phyloP scores from a whole-genome alignment of 2,888 invertebrate genomes.

The Nephrotoma appendiculata region DNA sequence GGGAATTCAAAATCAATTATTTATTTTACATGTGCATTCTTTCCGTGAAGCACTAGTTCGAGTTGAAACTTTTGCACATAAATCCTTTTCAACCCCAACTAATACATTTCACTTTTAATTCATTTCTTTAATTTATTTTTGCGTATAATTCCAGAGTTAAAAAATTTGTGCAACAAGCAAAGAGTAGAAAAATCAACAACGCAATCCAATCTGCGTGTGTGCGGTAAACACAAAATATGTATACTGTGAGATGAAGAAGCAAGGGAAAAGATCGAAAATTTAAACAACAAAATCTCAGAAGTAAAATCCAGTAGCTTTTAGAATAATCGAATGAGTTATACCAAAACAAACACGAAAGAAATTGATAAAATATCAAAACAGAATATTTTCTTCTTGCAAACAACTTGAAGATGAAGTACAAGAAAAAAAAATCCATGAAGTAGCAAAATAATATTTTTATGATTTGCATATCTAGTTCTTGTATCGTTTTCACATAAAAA shows the following conservation, averaged over 20 bases:
- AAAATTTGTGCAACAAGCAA: not conserved
- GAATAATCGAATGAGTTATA: not conserved
- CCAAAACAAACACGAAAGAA: not conserved
- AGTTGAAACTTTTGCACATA: not conserved
- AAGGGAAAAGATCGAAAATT: not conserved
- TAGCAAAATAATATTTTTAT: not conserved
- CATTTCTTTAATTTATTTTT: not conserved
- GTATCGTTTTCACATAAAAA: not conserved
- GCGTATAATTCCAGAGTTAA: not conserved
- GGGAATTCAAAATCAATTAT: not conserved
- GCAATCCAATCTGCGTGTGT: not conserved
- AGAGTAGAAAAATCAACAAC: not conserved
- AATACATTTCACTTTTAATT: not conserved
- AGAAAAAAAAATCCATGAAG: not conserved
- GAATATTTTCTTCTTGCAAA: not conserved
- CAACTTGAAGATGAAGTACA: not conserved
- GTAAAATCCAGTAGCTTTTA: not conserved
- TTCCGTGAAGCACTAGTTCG: not conserved
- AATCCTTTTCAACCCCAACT: not conserved
- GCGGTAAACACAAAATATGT: not conserved
- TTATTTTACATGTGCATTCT: not conserved
- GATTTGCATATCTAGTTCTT: not conserved
- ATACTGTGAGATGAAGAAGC: not conserved
- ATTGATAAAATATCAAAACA: not conserved
- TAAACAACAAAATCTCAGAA: not conserved